Percentiles rank a stretch among this genome's conserved stretches.
Evolutionary conservation across 2,888 invertebrate genomes (phyloP).

Genomic region (Sinopyrophorus schimmeli): DNA sequence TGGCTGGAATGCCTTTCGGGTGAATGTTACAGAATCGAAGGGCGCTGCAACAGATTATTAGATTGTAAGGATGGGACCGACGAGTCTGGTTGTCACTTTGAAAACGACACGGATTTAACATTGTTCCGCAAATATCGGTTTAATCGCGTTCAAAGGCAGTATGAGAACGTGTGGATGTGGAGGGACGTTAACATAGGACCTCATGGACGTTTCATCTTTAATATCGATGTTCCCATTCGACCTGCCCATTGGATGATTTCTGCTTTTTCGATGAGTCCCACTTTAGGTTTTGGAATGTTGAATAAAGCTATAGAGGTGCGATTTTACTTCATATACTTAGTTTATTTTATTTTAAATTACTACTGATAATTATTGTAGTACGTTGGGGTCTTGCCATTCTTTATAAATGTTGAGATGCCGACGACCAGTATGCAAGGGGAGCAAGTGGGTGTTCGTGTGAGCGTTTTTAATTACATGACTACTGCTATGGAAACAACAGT

Average conservation of each 20-base stretch:
- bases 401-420: conserved; percentile 93
- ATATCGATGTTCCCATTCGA: conserved; percentile 77
- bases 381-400: conserved; percentile 89
- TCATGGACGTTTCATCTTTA: conserved; percentile 86
- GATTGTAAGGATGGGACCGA: conserved; percentile 89
- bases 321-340: neutral
- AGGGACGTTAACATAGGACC: conserved; percentile 91
- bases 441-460: conserved; percentile 89
- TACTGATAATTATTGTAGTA: conserved; percentile 61
- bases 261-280: conserved; percentile 87
- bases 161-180: conserved; percentile 96
- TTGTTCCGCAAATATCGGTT: conserved; percentile 82
- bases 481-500: conserved; percentile 84
- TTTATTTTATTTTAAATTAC: neutral
- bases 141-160: conserved; percentile 86
- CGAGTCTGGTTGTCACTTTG: conserved; percentile 73
- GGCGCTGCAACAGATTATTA: conserved; percentile 75
- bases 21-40: conserved; percentile 73
- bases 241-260: conserved; percentile 94
- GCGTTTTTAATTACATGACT: conserved; percentile 92
- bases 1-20: conserved; percentile 80
- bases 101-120: conserved; percentile 69
- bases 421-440: conserved; percentile 83
- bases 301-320: conserved; percentile 72
- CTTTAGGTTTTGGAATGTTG: conserved; percentile 85